These are phyloP conservation scores for Hippoglossus hippoglossus DNA, from an alignment of 2,797 vertebrate species.

Conservation along the genomic window DNA sequence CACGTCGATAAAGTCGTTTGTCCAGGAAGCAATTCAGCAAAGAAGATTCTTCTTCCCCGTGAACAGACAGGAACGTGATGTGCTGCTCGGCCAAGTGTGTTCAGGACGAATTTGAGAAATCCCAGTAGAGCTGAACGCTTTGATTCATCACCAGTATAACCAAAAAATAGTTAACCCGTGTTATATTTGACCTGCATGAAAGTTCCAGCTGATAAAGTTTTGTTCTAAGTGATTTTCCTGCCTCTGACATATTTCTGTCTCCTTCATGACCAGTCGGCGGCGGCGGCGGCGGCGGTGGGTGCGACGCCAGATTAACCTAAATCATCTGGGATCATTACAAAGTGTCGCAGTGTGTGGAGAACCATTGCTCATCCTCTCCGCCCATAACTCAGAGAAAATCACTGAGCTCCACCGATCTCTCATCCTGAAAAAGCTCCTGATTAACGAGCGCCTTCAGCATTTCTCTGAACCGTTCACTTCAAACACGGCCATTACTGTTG, in stretches of 20 bases:
- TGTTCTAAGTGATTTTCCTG: background rate
- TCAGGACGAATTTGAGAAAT: too few species aligned
- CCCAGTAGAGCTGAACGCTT: too few species aligned
- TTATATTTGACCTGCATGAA: background rate
- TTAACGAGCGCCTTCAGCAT: constrained; percentile 45
- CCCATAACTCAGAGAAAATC: constrained; percentile 54
- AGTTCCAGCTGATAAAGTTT: background rate
- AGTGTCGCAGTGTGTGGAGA: constrained; percentile 15
- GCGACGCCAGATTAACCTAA: constrained; percentile 33
- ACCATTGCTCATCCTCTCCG: constrained; percentile 35
- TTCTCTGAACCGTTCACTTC: constrained; percentile 22
- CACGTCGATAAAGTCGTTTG: too few species aligned
- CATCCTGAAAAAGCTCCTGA: constrained; percentile 47
- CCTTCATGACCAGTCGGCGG: background rate
- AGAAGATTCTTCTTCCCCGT: too few species aligned
- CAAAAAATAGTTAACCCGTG: background rate
- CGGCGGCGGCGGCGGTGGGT: background rate
- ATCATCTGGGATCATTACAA: constrained; percentile 46
- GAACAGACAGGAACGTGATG: too few species aligned
- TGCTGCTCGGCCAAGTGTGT: too few species aligned
- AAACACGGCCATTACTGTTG: constrained; percentile 20
- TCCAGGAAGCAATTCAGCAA: too few species aligned
- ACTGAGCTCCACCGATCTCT: constrained; percentile 32
- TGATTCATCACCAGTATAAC: constrained; percentile 1
- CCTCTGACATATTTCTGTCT: too few species aligned